These are phyloP conservation scores for Macropis europaea DNA, from an alignment of 2,888 invertebrate species.

Conservation along the genomic window DNA sequence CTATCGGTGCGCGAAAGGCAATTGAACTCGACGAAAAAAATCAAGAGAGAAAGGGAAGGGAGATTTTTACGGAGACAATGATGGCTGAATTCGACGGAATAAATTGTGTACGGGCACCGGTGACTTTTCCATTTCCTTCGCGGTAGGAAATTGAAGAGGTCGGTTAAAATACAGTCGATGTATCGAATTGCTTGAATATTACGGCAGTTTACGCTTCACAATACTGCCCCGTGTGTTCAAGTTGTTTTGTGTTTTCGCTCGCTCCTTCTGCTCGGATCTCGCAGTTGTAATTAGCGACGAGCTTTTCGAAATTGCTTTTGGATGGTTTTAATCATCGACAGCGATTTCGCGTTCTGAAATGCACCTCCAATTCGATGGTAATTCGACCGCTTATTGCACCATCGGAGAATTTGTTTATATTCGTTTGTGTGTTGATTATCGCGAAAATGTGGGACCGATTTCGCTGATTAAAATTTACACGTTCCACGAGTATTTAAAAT, in stretches of 20 bases:
- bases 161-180: constrained; percentile 51
- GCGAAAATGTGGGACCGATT: no score
- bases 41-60: constrained; percentile 23
- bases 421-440: no score
- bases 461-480: no score
- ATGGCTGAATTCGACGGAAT: constrained; percentile 57
- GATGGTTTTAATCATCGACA: not conserved
- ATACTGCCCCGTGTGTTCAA: not conserved
- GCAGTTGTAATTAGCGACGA: no score
- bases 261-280: no score
- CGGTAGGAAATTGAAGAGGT: constrained; percentile 63
- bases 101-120: constrained; percentile 59
- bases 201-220: constrained; percentile 30
- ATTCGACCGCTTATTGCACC: not conserved
- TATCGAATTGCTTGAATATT: constrained; percentile 52
- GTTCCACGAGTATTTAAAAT: no score
- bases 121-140: constrained; percentile 69
- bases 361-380: not conserved
- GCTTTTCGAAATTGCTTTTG: not conserved
- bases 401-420: no score
- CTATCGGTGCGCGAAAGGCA: not conserved
- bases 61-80: constrained; percentile 39
- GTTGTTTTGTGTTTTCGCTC: no score
- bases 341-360: no score
- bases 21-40: constrained; percentile 6